Percentiles rank a stretch among this genome's conserved stretches.
phyloP scores from a whole-genome alignment of 2,113 vertebrate genomes.

The Urocolius indicus region DNA sequence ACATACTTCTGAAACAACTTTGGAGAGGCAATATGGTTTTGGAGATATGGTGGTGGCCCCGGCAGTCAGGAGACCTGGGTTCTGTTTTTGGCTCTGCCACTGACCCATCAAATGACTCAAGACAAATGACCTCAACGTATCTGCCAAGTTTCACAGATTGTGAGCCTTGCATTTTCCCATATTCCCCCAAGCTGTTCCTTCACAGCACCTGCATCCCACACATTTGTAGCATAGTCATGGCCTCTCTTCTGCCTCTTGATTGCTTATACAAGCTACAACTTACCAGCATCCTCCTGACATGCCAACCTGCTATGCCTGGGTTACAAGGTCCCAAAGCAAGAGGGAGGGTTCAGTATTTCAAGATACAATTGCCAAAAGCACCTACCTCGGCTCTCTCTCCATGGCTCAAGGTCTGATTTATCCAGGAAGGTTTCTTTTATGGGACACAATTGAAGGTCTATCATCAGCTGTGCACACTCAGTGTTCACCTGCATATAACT shows the following conservation, averaged over 20 bases:
- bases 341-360: background rate
- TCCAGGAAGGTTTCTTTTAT: background rate
- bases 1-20: background rate
- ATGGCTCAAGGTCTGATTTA: background rate
- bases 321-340: background rate
- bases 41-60: background rate
- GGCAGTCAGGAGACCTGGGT: background rate
- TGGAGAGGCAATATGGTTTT: background rate
- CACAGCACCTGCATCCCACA: background rate
- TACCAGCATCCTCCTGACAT: background rate
- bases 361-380: background rate
- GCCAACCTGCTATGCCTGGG: background rate
- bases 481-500: background rate
- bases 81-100: constrained; percentile 8
- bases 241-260: background rate
- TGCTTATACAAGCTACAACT: background rate
- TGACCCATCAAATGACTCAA: background rate
- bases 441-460: background rate
- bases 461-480: no score
- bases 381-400: background rate
- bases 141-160: background rate
- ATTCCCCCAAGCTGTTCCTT: background rate
- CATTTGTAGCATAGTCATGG: background rate
- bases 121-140: background rate
- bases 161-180: accelerated